These are phyloP conservation scores for Orius laevigatus DNA, from an alignment of 1,140 invertebrate genomes.

Conservation along the genomic window DNA sequence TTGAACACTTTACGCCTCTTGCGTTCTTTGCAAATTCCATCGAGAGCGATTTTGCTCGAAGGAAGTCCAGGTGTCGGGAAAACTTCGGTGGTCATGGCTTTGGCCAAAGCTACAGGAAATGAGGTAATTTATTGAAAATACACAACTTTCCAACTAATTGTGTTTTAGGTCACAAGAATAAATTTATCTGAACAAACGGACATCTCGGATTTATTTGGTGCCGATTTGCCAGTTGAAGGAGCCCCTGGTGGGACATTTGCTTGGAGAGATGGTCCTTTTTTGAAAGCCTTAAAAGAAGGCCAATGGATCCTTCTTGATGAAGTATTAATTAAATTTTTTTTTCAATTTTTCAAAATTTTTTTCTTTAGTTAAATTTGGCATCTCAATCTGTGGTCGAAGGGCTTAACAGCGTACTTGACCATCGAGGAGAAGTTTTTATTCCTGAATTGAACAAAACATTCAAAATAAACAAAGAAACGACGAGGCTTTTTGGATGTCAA, in stretches of 20 bases:
- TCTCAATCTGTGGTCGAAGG: conserved; percentile 97
- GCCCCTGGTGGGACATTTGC: conserved; percentile 67
- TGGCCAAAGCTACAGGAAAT: conserved; percentile 71
- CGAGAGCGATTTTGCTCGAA: conserved; percentile 86
- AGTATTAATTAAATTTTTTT: conserved; percentile 24
- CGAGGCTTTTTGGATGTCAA: conserved; percentile 92
- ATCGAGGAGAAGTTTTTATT: conserved; percentile 88
- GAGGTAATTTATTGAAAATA: conserved; percentile 7
- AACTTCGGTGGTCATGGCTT: conserved; percentile 82
- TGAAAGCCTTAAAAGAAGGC: conserved; percentile 79
- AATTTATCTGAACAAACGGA: conserved; percentile 99
- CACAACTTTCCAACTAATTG: conserved; percentile 15
- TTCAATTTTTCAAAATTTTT: conserved; percentile 14
- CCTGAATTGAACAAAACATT: conserved; percentile 87
- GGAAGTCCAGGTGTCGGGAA: conserved; percentile 97
- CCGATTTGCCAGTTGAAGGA: conserved; percentile 89
- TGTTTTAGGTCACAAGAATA: conserved; percentile 54
- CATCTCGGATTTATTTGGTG: conserved; percentile 93
- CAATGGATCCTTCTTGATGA: conserved; percentile 98
- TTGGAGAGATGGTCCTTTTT: conserved; percentile 91
- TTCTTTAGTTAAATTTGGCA: conserved; percentile 70
- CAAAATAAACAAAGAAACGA: conserved; percentile 44
- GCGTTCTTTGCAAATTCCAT: conserved; percentile 64
- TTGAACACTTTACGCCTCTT: conserved; percentile 70
- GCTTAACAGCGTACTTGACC: conserved; percentile 95